A percentile compares a stretch with the other conserved stretches of the same genome.
Conservation (phyloP, 2,888 invertebrate species). For the Flabesymbios commensalis region DNA sequence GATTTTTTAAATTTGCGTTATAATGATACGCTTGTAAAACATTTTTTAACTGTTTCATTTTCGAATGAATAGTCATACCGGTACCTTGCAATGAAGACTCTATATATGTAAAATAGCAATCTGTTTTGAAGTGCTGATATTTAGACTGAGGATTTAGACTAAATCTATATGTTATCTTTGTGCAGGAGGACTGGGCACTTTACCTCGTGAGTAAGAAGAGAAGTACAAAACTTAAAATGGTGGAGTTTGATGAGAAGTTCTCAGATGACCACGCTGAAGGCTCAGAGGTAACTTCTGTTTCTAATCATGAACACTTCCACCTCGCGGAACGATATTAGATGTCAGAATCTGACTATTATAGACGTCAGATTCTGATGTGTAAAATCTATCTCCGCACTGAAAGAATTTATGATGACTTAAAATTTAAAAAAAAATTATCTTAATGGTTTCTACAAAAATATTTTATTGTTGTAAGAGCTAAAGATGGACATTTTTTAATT, state of each 20-base stretch:
- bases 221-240: constrained; percentile 52
- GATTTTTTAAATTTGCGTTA: background rate
- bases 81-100: too few relatives aligned
- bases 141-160: too few relatives aligned
- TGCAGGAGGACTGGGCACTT: constrained; percentile 57
- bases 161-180: too few relatives aligned
- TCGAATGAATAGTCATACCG: too few relatives aligned
- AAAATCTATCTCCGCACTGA: too few relatives aligned
- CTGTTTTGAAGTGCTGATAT: too few relatives aligned
- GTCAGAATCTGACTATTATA: too few relatives aligned
- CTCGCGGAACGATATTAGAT: background rate
- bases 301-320: background rate
- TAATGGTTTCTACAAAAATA: too few relatives aligned
- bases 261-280: constrained; percentile 47
- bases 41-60: background rate
- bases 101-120: too few relatives aligned
- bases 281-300: constrained; percentile 28
- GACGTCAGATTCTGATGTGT: too few relatives aligned
- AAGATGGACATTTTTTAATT: too few relatives aligned
- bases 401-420: background rate
- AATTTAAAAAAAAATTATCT: background rate
- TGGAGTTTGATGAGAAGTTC: constrained; percentile 55
- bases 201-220: constrained; percentile 51
- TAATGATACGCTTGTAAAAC: background rate
- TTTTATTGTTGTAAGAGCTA: too few relatives aligned